Conservation (phyloP, 2,888 invertebrate genomes). For the Taenaris catops region DNA sequence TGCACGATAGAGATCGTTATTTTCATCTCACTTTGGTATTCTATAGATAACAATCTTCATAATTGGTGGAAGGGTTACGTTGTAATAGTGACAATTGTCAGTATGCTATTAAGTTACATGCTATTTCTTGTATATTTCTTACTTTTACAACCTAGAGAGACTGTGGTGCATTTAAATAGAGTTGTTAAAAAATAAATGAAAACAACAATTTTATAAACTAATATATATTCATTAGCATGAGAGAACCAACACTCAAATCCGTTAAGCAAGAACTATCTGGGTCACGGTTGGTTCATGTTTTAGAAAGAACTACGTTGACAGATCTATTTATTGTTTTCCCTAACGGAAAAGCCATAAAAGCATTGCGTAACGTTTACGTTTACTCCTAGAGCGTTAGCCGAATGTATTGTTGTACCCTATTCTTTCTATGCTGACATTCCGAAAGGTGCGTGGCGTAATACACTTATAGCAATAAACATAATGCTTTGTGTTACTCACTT, state of each 20-base stretch:
- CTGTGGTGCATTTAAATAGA: constrained; percentile 55
- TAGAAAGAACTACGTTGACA: constrained; percentile 17
- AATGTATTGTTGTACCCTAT: constrained; percentile 21
- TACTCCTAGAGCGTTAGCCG: constrained; percentile 20
- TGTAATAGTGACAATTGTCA: constrained; percentile 80
- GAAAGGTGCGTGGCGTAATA: constrained; percentile 42
- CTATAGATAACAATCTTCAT: constrained; percentile 66
- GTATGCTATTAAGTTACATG: constrained; percentile 78
- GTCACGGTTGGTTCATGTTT: constrained; percentile 12
- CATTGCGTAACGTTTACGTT: constrained; percentile 25
- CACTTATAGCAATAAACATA: constrained; percentile 52
- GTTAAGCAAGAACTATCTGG: constrained; percentile 4
- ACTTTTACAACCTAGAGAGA: constrained; percentile 81
- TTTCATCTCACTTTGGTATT: constrained; percentile 85
- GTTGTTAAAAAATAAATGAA: constrained; percentile 9
- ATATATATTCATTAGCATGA: background rate
- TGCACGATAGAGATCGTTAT: constrained; percentile 83
- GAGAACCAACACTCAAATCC: too few relatives aligned
- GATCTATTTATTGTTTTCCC: constrained; percentile 22
- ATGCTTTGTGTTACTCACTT: constrained; percentile 45
- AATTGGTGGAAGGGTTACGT: constrained; percentile 86
- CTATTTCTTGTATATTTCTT: constrained; percentile 83
- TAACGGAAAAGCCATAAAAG: constrained; percentile 21
- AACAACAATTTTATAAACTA: background rate
- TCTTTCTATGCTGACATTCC: constrained; percentile 34